phyloP scores from a whole-genome alignment of 2,113 vertebrate genomes.

The Athene cunicularia region DNA sequence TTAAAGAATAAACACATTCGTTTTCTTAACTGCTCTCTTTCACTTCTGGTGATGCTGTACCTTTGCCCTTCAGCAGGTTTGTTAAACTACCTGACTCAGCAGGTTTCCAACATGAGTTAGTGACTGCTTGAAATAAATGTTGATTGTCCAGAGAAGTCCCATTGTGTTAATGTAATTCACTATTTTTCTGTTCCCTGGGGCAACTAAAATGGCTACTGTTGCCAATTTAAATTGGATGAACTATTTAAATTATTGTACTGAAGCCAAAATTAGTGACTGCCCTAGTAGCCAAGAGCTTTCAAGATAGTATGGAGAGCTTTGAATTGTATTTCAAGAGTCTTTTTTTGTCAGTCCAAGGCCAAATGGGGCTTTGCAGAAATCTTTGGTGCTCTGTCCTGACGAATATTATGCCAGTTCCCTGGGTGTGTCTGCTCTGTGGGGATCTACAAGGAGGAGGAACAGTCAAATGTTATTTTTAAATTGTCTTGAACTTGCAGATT shows the following conservation, averaged over 20 bases:
- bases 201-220: constrained; percentile 29
- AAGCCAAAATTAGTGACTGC: not conserved
- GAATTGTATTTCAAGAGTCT: not conserved
- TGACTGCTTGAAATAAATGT: constrained; percentile 45
- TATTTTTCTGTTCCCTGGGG: constrained; percentile 47
- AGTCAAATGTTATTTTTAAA: not conserved
- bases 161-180: constrained; percentile 51
- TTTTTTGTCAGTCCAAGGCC: not conserved
- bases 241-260: constrained; percentile 16
- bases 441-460: not conserved
- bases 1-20: not conserved
- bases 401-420: not conserved
- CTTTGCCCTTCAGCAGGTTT: constrained; percentile 50
- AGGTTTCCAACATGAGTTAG: constrained; percentile 51
- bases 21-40: not conserved
- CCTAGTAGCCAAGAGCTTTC: not conserved
- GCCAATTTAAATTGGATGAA: constrained; percentile 37
- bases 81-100: constrained; percentile 51
- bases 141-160: constrained; percentile 49
- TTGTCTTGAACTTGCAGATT: not conserved
- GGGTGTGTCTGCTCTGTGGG: not conserved
- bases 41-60: constrained; percentile 16
- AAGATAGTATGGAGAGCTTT: not conserved
- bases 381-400: not conserved
- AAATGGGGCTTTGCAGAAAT: not conserved